These are phyloP conservation scores for Galaxea fascicularis DNA, from an alignment of 92 coral and sea anemone species.

Conservation along the genomic window DNA sequence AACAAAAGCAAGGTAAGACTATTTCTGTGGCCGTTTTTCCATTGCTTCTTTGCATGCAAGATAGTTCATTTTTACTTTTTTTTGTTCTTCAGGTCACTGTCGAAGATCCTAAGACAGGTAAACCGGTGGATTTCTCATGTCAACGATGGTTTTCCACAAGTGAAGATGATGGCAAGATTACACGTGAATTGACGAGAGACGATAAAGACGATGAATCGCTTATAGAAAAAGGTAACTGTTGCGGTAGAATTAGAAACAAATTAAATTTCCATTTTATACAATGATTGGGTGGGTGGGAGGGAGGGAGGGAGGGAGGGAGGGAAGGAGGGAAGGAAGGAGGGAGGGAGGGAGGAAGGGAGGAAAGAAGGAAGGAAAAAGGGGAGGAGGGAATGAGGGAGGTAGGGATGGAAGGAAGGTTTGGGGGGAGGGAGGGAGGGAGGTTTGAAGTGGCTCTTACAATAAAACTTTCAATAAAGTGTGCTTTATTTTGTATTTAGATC, in stretches of 20 bases:
- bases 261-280: too few relatives aligned
- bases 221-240: constrained; percentile 51
- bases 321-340: constrained; percentile 35
- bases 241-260: too few relatives aligned
- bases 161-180: constrained; percentile 80
- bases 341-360: constrained; percentile 12
- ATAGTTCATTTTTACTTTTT: too few relatives aligned
- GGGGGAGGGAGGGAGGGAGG: too few relatives aligned
- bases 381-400: too few relatives aligned
- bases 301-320: constrained; percentile 20
- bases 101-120: constrained; percentile 71
- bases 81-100: constrained; percentile 67
- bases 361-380: too few relatives aligned
- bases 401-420: too few relatives aligned
- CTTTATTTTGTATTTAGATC: constrained; percentile 4
- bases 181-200: constrained; percentile 76
- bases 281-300: constrained; percentile 1
- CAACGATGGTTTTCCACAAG: constrained; percentile 84
- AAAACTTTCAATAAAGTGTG: too few relatives aligned
- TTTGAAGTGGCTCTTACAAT: too few relatives aligned
- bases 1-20: too few relatives aligned
- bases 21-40: too few relatives aligned
- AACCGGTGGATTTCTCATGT: constrained; percentile 73
- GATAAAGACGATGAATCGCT: constrained; percentile 49
- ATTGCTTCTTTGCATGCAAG: too few relatives aligned